These are phyloP conservation scores for Phalera bucephala DNA, from an alignment of 2,888 invertebrate species.

Conservation along the genomic window DNA sequence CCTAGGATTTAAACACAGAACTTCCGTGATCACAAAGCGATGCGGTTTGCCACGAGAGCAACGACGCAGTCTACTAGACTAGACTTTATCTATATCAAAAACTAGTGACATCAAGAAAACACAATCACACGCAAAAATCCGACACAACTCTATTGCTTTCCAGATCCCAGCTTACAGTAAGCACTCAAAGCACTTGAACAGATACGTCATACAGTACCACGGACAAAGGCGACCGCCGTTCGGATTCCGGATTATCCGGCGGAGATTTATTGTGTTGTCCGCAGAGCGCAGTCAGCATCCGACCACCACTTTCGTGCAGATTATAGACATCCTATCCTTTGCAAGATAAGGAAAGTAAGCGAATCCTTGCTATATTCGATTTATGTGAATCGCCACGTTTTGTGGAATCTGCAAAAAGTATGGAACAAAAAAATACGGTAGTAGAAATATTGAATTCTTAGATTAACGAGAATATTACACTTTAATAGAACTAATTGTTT, in stretches of 20 bases:
- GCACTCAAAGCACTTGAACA: conserved; percentile 20
- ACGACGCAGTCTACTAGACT: no score
- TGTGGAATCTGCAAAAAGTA: neutral
- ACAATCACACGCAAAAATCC: no score
- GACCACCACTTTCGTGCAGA: conserved; percentile 42
- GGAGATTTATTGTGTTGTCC: conserved; percentile 54
- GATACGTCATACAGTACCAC: conserved; percentile 31
- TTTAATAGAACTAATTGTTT: no score
- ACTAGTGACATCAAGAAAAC: no score
- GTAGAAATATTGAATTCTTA: no score
- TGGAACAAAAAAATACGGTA: no score
- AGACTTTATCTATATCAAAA: no score
- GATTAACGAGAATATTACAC: no score
- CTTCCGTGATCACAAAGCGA: no score
- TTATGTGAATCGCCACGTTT: conserved; percentile 10
- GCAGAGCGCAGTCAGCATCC: conserved; percentile 28
- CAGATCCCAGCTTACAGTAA: conserved; percentile 17
- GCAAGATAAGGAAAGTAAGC: conserved; percentile 13
- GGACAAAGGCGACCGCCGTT: conserved; percentile 36
- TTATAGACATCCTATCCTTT: conserved; percentile 37
- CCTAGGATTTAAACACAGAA: no score
- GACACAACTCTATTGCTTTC: no score
- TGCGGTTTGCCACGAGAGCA: no score
- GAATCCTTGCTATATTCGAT: conserved; percentile 25
- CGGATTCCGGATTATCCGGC: conserved; percentile 46